phyloP scores from a whole-genome alignment of 2,888 invertebrate species.

The Formica aserva region DNA sequence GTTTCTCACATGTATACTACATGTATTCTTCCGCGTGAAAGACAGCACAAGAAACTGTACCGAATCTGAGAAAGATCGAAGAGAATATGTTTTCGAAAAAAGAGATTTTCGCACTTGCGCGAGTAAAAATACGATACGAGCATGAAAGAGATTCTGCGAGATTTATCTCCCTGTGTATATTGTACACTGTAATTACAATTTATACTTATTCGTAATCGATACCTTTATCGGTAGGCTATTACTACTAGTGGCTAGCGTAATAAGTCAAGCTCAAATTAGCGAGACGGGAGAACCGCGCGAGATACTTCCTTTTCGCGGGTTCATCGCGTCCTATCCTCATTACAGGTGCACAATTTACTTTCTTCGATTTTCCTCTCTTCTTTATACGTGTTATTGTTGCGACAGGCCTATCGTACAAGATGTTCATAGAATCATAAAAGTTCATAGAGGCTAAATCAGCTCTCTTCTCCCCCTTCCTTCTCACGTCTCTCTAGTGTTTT shows the following conservation, averaged over 20 bases:
- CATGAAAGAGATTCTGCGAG: constrained; percentile 37
- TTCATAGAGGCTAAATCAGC: constrained; percentile 45
- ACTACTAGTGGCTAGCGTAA: constrained; percentile 81
- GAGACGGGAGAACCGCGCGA: constrained; percentile 54
- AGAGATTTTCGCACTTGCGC: constrained; percentile 36
- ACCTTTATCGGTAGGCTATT: constrained; percentile 82
- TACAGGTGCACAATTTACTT: constrained; percentile 74
- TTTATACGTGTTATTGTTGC: constrained; percentile 44
- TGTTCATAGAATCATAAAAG: constrained; percentile 46
- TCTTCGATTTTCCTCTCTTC: constrained; percentile 35
- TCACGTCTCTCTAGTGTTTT: constrained; percentile 7
- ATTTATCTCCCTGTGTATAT: constrained; percentile 81
- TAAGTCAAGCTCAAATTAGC: constrained; percentile 83
- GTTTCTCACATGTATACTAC: constrained; percentile 7
- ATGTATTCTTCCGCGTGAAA: constrained; percentile 17
- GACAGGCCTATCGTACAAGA: constrained; percentile 64
- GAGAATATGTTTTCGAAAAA: constrained; percentile 7
- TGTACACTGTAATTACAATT: constrained; percentile 84
- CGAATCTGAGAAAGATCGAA: neutral
- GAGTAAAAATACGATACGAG: constrained; percentile 19
- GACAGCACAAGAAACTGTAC: constrained; percentile 11
- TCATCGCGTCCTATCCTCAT: constrained; percentile 72
- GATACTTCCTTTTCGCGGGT: constrained; percentile 43
- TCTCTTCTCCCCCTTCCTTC: neutral
- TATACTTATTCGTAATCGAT: constrained; percentile 83